Base-by-base conservation (phyloP, 2,797 vertebrate genomes). In the Eulemur coronatus region DNA sequence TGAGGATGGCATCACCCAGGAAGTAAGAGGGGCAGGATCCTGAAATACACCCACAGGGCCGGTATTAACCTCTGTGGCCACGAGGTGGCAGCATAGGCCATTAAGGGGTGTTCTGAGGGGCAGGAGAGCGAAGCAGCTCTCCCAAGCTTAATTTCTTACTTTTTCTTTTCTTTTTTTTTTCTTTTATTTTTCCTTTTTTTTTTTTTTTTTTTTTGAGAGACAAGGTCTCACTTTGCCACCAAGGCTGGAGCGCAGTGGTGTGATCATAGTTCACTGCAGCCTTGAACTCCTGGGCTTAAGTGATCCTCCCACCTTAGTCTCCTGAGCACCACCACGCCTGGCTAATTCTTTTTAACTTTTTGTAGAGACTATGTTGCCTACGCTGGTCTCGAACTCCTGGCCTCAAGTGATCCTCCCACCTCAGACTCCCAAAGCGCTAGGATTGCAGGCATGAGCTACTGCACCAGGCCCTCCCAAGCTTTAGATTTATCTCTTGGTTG, bases 1-100 rank as follows among this genome's bases (percentile, higher is more conserved):
- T 10, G 35, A 65, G 7, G 14, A 82, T 70, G 88, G 84, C 12
- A 4, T 67, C 28, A 7, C 65, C 24, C n/a, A 48, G 0, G 14
- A 24, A n/a, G 10, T 0, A 10, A 61, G 13, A 63, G 7, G 63
- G 41, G 57, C 28, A 50, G 28, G 70, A 85, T 33, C 43, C 30
- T n/a, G 17, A 28, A 72, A 70, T 79, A 72, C 5, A n/a, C 7
- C 46, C 18, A 2, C 46, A 55, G 55, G 61, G 61, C 10, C 33
- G 4, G 50, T 38, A 73, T 63, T 89, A 84, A 88, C 38, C n/a
- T 3, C 11, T n/a, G 15, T 28, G 55, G n/a, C 96, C 98, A 97
- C 2, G 0, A 8, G 96, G 75, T 96, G 97, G 93, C 94, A 88
- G 96, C 94, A 94, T 4, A 46, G 87, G 55, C 93, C 84, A 82